Evolutionary conservation across 1,140 invertebrate genomes (phyloP).

Genomic region (Trichonephila clavipes): DNA sequence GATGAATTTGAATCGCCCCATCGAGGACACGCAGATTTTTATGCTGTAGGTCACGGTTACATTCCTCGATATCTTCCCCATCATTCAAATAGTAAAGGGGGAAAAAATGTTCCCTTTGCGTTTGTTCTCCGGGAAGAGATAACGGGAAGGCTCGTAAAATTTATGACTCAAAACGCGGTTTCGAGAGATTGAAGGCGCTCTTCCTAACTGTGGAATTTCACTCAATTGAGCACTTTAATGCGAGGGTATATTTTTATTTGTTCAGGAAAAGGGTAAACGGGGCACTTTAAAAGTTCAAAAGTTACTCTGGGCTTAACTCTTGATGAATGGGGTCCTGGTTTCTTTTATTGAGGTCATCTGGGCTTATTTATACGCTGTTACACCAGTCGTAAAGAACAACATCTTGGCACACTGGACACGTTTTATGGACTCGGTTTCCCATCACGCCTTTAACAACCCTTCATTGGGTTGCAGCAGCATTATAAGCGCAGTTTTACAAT

Average conservation of each 20-base stretch:
- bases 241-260: neutral
- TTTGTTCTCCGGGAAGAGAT: neutral
- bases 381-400: neutral
- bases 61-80: neutral
- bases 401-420: neutral
- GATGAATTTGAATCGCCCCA: too few species aligned
- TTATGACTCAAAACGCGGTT: slow-evolving; percentile 48
- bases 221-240: slow-evolving; percentile 50
- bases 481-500: too few species aligned
- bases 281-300: slow-evolving; percentile 33
- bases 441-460: neutral
- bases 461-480: neutral
- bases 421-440: neutral
- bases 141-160: slow-evolving; percentile 36
- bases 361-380: neutral
- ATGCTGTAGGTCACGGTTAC: too few species aligned
- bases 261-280: neutral
- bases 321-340: neutral
- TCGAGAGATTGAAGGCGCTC: neutral
- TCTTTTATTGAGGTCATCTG: neutral
- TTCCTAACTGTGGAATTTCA: slow-evolving; percentile 36
- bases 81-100: neutral
- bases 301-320: neutral
- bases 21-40: too few species aligned
- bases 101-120: neutral